Base-by-base conservation (phyloP, 2,797 vertebrate species). In the Meriones psammophilus region DNA sequence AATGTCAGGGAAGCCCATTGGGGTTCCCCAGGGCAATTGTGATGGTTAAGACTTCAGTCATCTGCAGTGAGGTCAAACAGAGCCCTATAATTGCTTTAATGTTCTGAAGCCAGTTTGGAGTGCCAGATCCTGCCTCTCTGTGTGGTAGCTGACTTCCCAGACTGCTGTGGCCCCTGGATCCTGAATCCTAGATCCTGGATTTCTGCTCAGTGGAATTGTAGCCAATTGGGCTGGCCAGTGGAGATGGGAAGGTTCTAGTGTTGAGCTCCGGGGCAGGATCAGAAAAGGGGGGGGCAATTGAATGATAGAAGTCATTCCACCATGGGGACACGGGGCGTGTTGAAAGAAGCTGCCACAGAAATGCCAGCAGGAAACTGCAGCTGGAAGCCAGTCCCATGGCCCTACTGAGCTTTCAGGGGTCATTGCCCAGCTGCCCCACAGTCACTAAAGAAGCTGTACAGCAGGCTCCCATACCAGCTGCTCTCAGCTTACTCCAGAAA, bases 161-260 rank as follows among this genome's bases (percentile, higher is more conserved):
- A 18, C n/a, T 33, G 50, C n/a, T 5, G 26, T 30, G 10, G 42
- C 46, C n/a, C n/a, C 60, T 8, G 3, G 33, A n/a, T 22, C 73
- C 39, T 60, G 54, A 58, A n/a, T 60, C 56, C 58, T 20, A 15
- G 58, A 42, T 77, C 22, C 42, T 26, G 2, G 1, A 7, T 26
- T 17, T 54, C 60, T 68, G n/a, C 50, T 71, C 91, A 22, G 36
- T 42, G 56, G 46, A 14, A 20, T n/a, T 73, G 58, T 26, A 17
- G 24, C 22, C 36, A 24, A 36, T 60, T 3, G 42, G n/a, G 13
- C 18, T 56, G n/a, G 30, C 73, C n/a, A 54, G 50, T 78, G 46
- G 5, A 8, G n/a, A 26, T 0, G 26, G 4, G 30, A 14, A 60
- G 1, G 2, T 8, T 36, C 46, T 66, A 1, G 13, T 24, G 30